Conservation (phyloP, 2,113 vertebrate genomes). For the Xiphophorus couchianus region DNA sequence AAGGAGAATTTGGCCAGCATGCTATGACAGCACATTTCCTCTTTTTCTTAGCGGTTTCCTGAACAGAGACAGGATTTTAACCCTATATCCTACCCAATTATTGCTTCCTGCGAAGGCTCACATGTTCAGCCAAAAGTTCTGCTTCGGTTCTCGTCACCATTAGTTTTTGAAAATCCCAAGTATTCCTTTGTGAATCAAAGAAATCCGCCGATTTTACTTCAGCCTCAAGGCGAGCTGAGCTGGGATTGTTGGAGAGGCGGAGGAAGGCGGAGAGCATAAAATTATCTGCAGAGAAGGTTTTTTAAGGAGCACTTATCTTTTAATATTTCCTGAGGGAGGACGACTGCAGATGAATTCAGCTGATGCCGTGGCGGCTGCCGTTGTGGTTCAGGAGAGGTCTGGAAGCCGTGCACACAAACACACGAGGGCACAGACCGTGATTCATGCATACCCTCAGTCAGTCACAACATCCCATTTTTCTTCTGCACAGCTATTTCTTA, state of each 20-base stretch:
- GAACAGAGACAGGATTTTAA: slow-evolving; percentile 9
- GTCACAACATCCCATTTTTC: slow-evolving; percentile 16
- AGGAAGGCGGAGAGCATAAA: slow-evolving; percentile 35
- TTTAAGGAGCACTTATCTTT: slow-evolving; percentile 43
- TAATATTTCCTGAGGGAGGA: slow-evolving; percentile 38
- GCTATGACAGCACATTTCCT: background rate
- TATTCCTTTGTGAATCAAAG: slow-evolving; percentile 14
- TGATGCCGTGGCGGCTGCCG: slow-evolving; percentile 15
- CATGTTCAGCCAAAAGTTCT: slow-evolving; percentile 17
- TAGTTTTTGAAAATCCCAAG: slow-evolving; percentile 7
- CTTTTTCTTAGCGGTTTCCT: background rate
- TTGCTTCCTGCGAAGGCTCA: slow-evolving; percentile 1
- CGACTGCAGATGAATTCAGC: slow-evolving; percentile 29
- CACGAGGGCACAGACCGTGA: background rate
- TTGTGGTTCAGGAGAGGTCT: slow-evolving; percentile 33
- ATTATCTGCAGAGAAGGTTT: slow-evolving; percentile 38
- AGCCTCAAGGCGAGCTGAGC: slow-evolving; percentile 31
- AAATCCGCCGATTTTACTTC: slow-evolving; percentile 3
- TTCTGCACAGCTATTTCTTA: slow-evolving; percentile 1
- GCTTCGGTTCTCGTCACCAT: slow-evolving; percentile 5
- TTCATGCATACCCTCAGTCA: slow-evolving; percentile 1
- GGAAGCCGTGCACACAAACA: slow-evolving; percentile 11
- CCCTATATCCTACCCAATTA: background rate
- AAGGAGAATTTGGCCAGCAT: background rate
- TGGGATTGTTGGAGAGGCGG: slow-evolving; percentile 18